phyloP scores from a whole-genome alignment of 1,140 invertebrate genomes.

The Aradophagus sp. region DNA sequence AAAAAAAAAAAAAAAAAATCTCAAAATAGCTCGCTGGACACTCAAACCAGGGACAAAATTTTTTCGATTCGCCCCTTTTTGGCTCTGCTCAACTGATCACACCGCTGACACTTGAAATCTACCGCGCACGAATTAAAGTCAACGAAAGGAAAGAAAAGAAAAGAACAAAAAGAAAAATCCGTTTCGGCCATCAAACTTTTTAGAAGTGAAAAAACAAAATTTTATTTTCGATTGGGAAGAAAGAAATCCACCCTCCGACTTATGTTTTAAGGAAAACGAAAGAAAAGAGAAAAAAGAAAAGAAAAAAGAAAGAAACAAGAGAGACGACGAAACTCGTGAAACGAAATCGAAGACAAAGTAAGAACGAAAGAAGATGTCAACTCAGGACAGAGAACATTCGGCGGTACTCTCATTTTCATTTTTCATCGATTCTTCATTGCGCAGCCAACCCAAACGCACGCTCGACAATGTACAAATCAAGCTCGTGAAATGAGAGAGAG shows the following conservation, averaged over 20 bases:
- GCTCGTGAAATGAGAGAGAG: constrained; percentile 64
- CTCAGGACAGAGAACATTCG: constrained; percentile 14
- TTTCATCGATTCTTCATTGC: constrained; percentile 57
- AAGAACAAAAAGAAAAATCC: constrained; percentile 12
- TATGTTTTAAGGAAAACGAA: constrained; percentile 17
- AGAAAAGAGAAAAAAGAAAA: constrained; percentile 9
- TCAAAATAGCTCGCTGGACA: no score
- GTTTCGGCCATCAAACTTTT: constrained; percentile 30
- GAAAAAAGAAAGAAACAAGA: constrained; percentile 13
- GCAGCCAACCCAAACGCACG: constrained; percentile 62
- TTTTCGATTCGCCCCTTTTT: constrained; percentile 51
- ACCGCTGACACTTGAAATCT: constrained; percentile 56
- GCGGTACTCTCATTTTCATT: constrained; percentile 58
- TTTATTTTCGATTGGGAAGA: no score
- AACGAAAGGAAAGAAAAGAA: constrained; percentile 3
- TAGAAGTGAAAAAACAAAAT: constrained; percentile 12
- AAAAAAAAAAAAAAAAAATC: neutral
- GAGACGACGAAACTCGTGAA: no score
- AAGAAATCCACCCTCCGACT: constrained; percentile 57
- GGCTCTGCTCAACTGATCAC: constrained; percentile 50
- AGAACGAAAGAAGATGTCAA: neutral
- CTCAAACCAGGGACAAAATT: constrained; percentile 6
- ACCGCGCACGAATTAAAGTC: constrained; percentile 44
- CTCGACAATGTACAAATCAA: constrained; percentile 74
- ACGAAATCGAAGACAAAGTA: constrained; percentile 7